Evolutionary conservation across 2,888 invertebrate genomes (phyloP).

Genomic region (Amphipyra berbera): DNA sequence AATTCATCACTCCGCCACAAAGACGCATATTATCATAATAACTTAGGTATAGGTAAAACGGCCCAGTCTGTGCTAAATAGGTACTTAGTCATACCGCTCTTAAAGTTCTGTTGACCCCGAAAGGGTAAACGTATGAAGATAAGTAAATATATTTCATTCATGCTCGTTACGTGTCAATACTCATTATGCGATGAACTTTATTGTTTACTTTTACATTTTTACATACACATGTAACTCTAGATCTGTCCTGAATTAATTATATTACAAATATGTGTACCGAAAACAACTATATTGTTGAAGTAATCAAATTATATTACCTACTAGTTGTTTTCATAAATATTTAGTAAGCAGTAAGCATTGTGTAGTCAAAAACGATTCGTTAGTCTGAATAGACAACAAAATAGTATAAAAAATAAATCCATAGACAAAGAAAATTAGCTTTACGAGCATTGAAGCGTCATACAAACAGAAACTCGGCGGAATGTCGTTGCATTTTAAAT

Average conservation of each 20-base stretch:
- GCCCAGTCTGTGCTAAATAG: conserved; percentile 10
- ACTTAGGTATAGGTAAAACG: neutral
- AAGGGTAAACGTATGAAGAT: conserved; percentile 19
- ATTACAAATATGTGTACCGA: conserved; percentile 4
- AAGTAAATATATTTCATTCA: conserved; percentile 38
- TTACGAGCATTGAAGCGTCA: conserved; percentile 55
- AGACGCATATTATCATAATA: too few relatives aligned
- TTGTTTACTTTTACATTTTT: neutral
- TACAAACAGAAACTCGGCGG: conserved; percentile 57
- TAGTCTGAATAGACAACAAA: neutral
- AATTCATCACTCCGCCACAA: too few relatives aligned
- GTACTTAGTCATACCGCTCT: conserved; percentile 17
- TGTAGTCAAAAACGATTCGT: neutral
- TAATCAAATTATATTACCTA: neutral
- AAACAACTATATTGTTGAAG: neutral
- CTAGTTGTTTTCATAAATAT: neutral
- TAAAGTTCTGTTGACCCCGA: conserved; percentile 43
- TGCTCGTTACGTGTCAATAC: conserved; percentile 8
- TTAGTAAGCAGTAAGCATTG: neutral
- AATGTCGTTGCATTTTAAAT: conserved; percentile 72
- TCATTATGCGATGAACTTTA: conserved; percentile 13
- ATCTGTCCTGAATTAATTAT: conserved; percentile 26
- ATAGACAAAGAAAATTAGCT: conserved; percentile 54
- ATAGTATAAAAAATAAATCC: conserved; percentile 1
- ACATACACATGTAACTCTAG: neutral